Conservation (phyloP, 2,797 vertebrate species). For the Acrocephalus scirpaceus region DNA sequence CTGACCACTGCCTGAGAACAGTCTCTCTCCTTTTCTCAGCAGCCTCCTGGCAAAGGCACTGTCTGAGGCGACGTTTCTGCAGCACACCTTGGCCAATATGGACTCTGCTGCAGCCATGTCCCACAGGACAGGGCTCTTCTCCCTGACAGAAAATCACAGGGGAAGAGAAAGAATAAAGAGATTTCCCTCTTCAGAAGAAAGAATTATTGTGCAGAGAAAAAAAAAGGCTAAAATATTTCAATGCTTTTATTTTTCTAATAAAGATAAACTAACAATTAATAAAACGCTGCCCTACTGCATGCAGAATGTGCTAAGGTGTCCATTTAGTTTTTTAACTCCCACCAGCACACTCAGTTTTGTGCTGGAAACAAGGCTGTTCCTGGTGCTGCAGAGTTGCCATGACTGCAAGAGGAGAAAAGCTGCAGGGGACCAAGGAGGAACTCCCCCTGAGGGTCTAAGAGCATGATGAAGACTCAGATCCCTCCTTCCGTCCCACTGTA, state of each 20-base stretch:
- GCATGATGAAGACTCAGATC: background rate
- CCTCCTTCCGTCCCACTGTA: background rate
- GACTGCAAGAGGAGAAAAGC: conserved; percentile 13
- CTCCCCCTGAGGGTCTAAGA: background rate
- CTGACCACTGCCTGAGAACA: background rate
- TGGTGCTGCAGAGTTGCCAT: conserved; percentile 4
- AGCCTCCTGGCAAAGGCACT: background rate
- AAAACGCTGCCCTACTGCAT: background rate
- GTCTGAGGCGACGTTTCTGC: fast-evolving
- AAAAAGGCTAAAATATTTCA: background rate
- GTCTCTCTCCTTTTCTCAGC: background rate
- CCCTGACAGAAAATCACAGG: background rate
- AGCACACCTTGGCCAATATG: background rate
- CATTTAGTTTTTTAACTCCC: background rate
- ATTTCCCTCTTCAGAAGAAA: background rate
- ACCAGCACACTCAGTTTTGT: background rate
- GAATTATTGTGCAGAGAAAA: background rate
- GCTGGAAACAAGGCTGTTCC: background rate
- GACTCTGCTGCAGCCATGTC: background rate
- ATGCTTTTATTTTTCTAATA: background rate
- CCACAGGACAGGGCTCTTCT: background rate
- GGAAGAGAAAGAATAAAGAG: background rate
- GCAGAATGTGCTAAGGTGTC: background rate
- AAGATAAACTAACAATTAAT: background rate
- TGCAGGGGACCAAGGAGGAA: background rate